phyloP scores from a whole-genome alignment of 2,113 vertebrate genomes.

The Corydoras maculifer region DNA sequence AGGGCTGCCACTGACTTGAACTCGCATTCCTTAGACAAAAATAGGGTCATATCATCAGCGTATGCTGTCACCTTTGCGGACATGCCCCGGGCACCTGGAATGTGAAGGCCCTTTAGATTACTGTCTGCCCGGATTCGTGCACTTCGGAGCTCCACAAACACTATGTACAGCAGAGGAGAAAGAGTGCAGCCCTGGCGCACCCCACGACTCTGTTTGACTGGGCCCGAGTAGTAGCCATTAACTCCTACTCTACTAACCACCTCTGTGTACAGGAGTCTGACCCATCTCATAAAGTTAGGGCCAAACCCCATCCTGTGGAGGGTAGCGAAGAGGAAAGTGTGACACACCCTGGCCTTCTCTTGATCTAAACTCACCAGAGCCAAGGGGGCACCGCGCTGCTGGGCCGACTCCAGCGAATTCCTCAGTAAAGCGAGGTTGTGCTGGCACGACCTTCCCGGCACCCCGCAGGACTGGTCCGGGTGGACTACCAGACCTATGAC shows the following conservation, averaged over 20 bases:
- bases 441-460: not conserved
- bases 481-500: not conserved
- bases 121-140: too few species aligned
- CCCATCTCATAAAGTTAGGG: not conserved
- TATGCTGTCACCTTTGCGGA: not conserved
- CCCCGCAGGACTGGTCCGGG: not conserved
- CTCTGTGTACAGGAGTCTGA: not conserved
- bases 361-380: not conserved
- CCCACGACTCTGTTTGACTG: not conserved
- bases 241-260: not conserved
- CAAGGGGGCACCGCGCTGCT: not conserved
- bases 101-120: not conserved
- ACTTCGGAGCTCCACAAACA: too few species aligned
- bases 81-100: not conserved
- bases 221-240: not conserved
- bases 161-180: not conserved
- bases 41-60: not conserved
- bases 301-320: not conserved
- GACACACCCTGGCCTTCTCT: conserved; percentile 22
- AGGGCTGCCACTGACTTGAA: not conserved
- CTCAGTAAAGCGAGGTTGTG: not conserved
- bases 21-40: not conserved
- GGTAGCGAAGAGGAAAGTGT: not conserved
- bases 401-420: not conserved
- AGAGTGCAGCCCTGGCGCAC: conserved; percentile 19